Conservation (phyloP, 1,140 invertebrate genomes). For the Penaeus japonicus region DNA sequence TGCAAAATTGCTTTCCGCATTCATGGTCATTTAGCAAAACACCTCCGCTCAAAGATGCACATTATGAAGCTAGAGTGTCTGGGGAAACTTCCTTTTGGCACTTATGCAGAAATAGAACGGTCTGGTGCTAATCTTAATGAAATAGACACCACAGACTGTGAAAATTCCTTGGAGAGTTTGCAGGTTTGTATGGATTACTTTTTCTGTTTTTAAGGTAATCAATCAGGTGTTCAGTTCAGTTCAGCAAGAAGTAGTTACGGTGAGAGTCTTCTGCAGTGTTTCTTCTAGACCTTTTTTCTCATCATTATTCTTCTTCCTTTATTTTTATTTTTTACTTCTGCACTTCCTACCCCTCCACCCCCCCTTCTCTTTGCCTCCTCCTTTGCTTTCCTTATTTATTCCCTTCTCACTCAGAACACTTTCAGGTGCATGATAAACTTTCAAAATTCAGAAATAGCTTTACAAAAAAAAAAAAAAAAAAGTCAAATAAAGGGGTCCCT, state of each 20-base stretch:
- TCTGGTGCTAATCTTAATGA: constrained; percentile 89
- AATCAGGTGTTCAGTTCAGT: not conserved
- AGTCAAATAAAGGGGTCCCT: too few species aligned
- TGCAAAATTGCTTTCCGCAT: constrained; percentile 96
- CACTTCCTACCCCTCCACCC: not conserved
- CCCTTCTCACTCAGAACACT: too few species aligned
- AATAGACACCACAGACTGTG: constrained; percentile 93
- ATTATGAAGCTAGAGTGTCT: constrained; percentile 94
- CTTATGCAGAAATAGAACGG: constrained; percentile 92
- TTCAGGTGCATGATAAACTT: too few species aligned
- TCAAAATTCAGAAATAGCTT: too few species aligned
- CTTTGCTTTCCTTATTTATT: too few species aligned
- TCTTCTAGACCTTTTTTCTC: not conserved
- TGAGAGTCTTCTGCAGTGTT: not conserved
- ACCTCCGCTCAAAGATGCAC: constrained; percentile 95
- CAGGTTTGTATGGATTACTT: constrained; percentile 67
- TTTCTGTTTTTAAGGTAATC: not conserved
- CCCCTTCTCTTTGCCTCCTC: not conserved
- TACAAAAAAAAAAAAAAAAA: too few species aligned
- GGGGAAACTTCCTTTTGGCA: constrained; percentile 93
- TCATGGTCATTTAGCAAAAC: constrained; percentile 94
- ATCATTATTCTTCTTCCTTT: too few species aligned
- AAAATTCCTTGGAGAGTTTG: constrained; percentile 87
- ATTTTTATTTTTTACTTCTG: not conserved
- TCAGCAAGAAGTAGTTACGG: not conserved